phyloP scores from a whole-genome alignment of 64 coral and sea anemone species.

The Astreopora myriophthalma region DNA sequence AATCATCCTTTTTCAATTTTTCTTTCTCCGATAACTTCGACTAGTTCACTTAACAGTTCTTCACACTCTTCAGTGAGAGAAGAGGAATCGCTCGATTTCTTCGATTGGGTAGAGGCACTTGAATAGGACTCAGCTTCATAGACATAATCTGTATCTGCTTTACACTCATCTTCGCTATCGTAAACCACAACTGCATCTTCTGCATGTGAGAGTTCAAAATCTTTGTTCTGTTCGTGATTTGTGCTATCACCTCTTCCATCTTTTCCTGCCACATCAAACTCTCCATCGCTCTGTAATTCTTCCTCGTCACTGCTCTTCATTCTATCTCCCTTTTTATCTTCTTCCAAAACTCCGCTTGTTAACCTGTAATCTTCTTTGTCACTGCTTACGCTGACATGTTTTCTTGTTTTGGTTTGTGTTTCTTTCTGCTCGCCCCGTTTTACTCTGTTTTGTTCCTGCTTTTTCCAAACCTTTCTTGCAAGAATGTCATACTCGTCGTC shows the following conservation, averaged over 20 bases:
- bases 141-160: slow-evolving; percentile 23
- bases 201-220: background rate
- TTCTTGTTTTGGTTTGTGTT: background rate
- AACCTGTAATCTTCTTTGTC: slow-evolving; percentile 6
- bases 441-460: background rate
- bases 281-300: background rate
- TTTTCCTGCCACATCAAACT: background rate
- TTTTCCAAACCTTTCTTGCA: slow-evolving; percentile 1
- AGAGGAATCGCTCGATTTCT: background rate
- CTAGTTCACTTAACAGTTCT: background rate
- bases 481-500: slow-evolving; percentile 34
- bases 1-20: slow-evolving; percentile 14
- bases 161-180: slow-evolving; percentile 3
- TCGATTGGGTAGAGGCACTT: background rate
- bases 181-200: background rate
- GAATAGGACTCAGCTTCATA: background rate
- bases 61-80: background rate
- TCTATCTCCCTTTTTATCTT: background rate
- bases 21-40: background rate
- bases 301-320: slow-evolving; percentile 21
- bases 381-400: background rate
- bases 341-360: slow-evolving; percentile 2
- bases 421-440: background rate
- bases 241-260: background rate
- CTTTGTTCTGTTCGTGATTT: background rate